A percentile compares a stretch with the other conserved stretches of the same genome.
These are phyloP conservation scores for Congeria kusceri DNA, from an alignment of 2,888 invertebrate genomes.

Conservation along the genomic window DNA sequence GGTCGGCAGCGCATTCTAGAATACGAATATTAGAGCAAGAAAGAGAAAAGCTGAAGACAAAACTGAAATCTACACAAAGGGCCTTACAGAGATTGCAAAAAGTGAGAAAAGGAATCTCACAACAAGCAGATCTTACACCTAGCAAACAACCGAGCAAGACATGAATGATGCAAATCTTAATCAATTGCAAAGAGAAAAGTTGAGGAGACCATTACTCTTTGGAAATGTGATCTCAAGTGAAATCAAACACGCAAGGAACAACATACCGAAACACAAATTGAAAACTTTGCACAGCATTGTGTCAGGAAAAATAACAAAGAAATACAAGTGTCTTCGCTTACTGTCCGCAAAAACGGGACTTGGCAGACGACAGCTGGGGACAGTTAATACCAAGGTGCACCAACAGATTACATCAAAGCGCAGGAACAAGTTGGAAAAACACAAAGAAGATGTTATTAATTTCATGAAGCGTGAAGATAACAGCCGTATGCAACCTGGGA, in stretches of 20 bases:
- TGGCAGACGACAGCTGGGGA: constrained; percentile 25
- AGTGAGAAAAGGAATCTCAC: too few species aligned
- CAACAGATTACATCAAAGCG: not conserved
- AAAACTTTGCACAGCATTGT: constrained; percentile 21
- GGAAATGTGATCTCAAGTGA: constrained; percentile 4
- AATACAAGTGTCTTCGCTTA: constrained; percentile 25
- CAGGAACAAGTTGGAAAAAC: constrained; percentile 8
- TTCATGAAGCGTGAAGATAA: constrained; percentile 50
- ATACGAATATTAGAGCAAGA: constrained; percentile 29
- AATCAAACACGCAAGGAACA: too few species aligned
- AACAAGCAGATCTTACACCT: constrained; percentile 12
- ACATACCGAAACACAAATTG: too few species aligned
- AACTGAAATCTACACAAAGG: constrained; percentile 22
- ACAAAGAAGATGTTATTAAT: constrained; percentile 7
- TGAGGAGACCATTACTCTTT: constrained; percentile 8
- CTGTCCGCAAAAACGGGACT: constrained; percentile 33
- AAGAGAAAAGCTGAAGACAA: constrained; percentile 21
- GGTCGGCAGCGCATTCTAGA: constrained; percentile 11
- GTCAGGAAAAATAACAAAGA: constrained; percentile 34
- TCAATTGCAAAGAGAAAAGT: constrained; percentile 1
- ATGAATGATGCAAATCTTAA: constrained; percentile 19
- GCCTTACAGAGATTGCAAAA: constrained; percentile 15
- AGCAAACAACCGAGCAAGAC: constrained; percentile 16
- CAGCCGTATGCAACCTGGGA: constrained; percentile 41
- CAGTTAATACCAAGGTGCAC: constrained; percentile 8